phyloP scores from a whole-genome alignment of 92 coral and sea anemone genomes.

The Montipora capitata region DNA sequence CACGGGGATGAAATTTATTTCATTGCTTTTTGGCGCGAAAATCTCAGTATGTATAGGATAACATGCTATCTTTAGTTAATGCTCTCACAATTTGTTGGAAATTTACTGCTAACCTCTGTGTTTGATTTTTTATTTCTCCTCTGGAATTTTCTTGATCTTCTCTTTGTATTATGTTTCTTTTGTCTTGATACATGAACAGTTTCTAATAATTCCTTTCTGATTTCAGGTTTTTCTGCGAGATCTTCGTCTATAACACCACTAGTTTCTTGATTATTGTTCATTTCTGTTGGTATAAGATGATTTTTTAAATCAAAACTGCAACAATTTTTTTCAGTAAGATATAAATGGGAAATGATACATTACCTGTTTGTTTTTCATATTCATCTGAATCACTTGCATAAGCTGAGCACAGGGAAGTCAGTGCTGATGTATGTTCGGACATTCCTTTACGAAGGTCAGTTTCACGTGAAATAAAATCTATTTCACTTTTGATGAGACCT shows the following conservation, averaged over 20 bases:
- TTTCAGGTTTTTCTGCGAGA: background rate
- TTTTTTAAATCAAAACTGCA: background rate
- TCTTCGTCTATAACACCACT: background rate
- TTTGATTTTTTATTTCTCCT: conserved; percentile 7
- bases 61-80: too few species aligned
- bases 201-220: background rate
- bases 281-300: conserved; percentile 13
- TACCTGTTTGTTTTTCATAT: conserved; percentile 17
- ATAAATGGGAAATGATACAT: background rate
- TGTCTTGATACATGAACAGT: background rate
- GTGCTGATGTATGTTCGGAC: background rate
- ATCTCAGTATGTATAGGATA: too few species aligned
- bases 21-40: too few species aligned
- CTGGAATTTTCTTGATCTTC: background rate
- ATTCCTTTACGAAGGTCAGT: background rate
- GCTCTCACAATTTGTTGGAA: too few species aligned
- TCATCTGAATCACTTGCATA: conserved; percentile 57
- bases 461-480: background rate
- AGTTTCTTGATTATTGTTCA: conserved; percentile 20
- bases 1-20: too few species aligned
- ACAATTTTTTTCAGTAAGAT: background rate
- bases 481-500: too few species aligned
- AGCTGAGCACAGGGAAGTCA: conserved; percentile 28
- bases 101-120: background rate
- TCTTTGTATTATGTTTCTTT: background rate